These are phyloP conservation scores for Crotophaga sulcirostris DNA, from an alignment of 2,113 vertebrate species.

Conservation along the genomic window DNA sequence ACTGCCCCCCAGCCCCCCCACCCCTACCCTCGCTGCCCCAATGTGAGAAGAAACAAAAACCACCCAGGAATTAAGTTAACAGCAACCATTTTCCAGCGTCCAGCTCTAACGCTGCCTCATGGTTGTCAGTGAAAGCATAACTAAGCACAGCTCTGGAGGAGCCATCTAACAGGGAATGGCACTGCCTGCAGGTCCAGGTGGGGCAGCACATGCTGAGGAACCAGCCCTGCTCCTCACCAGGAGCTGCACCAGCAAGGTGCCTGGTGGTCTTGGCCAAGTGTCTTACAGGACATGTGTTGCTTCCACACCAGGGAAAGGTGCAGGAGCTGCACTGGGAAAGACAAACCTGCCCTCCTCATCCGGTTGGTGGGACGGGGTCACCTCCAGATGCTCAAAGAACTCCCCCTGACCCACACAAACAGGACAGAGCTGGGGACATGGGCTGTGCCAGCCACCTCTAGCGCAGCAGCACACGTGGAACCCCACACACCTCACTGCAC, in stretches of 20 bases:
- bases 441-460: accelerated
- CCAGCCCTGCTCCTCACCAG: accelerated
- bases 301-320: neutral
- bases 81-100: neutral
- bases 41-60: neutral
- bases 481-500: accelerated
- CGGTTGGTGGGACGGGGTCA: neutral
- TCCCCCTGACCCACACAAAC: neutral
- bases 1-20: accelerated
- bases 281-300: accelerated
- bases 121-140: neutral
- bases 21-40: neutral
- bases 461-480: neutral
- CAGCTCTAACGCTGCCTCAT: neutral
- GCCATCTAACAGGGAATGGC: neutral
- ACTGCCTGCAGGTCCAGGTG: accelerated
- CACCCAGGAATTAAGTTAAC: neutral
- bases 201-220: accelerated
- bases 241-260: neutral
- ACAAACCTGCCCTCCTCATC: neutral
- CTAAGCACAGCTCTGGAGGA: neutral
- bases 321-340: neutral
- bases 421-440: neutral
- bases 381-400: neutral
- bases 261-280: accelerated